Evolutionary conservation across 2,797 vertebrate genomes (phyloP).

Genomic region (Nasua narica): DNA sequence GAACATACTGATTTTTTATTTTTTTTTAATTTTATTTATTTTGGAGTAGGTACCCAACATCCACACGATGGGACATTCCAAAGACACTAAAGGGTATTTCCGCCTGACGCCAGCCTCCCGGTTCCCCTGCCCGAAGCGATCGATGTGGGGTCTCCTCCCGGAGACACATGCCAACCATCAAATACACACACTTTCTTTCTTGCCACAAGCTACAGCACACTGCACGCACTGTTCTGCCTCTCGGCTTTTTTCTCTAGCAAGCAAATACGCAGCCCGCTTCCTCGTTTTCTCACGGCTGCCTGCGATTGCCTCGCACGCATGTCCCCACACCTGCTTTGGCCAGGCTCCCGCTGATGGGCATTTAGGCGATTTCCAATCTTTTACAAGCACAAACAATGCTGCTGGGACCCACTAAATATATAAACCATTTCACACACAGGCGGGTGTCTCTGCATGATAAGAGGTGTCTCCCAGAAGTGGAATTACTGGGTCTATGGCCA

Average conservation of each 20-base stretch:
- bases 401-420: not conserved
- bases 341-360: not conserved
- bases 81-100: not conserved
- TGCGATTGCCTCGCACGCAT: rapidly evolving
- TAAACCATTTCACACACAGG: not conserved
- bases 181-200: not conserved
- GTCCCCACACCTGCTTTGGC: not conserved
- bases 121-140: too few species aligned
- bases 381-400: not conserved
- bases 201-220: not conserved
- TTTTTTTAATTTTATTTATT: not conserved
- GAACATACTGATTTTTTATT: not conserved
- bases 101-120: rapidly evolving
- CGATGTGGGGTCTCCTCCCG: not conserved
- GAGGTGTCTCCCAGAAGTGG: not conserved
- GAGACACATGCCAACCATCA: not conserved
- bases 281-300: not conserved
- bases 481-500: not conserved
- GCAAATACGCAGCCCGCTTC: not conserved
- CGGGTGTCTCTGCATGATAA: not conserved
- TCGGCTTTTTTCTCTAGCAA: not conserved
- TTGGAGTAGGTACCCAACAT: not conserved
- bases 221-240: not conserved
- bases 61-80: not conserved
- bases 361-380: not conserved